Base-by-base conservation (phyloP, 2,888 invertebrate species). In the Deilephila porcellus region DNA sequence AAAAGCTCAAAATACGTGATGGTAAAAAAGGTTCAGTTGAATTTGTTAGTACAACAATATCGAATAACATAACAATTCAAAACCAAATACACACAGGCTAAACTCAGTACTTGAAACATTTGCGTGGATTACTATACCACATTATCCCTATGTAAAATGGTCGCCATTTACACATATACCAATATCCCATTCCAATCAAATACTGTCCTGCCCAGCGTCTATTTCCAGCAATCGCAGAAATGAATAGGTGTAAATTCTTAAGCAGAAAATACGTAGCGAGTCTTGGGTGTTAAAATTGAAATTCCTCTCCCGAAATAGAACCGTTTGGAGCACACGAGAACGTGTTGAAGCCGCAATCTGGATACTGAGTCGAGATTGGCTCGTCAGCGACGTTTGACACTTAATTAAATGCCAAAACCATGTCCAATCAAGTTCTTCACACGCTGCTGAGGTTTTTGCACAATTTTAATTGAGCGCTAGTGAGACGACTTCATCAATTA, bases 321-420 rank as follows among this genome's bases (percentile, higher is more conserved):
- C 11, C 67, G 67, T 52, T 52, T 25, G 67, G 17, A 25, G 25
- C 64, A 45, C 11, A 45, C 45, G 45, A 45, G 45, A 25, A 63
- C 63, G 34, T 37, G 67, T 67, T 67, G 52, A 25, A 67, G 25
- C 67, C 52, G 67, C 67, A 67, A 52, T 45, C 52, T 52, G 52
- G 67, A 17, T 52, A 67, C 67, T 25, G 20, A 45, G 64, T 17
- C 64, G 67, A 25, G 67, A 67, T 67, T 67, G 67, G 67, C 67
- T 67, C 52, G 52, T 52, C 67, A 67, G 67, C 52, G 45, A 67
- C 67, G 52, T 67, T 67, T 67, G 67, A 67, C 67, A 67, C 45
- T 67, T 67, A 67, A 67, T 67, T 67, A 67, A 67, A 67, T 14
- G 45, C 52, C 52, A 67, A 67, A 67, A 67, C 45, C 67, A 0